Base-by-base conservation (phyloP, 2,113 vertebrate species). In the Indicator maculatus region DNA sequence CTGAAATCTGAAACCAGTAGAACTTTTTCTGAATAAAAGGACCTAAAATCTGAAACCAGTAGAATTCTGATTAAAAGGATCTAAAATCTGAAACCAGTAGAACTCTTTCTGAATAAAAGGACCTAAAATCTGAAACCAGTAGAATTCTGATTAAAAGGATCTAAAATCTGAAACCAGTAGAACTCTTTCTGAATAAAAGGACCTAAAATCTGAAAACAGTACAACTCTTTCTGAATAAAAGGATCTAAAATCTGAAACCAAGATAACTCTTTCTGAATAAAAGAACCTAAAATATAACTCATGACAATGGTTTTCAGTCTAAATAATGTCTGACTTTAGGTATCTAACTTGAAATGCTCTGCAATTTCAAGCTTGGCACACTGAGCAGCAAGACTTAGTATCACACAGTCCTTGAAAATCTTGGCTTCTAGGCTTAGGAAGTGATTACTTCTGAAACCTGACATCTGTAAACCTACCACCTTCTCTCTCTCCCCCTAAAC, bases 401-500 rank as follows among this genome's bases (percentile, higher is more conserved):
- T 50, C 41, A 80, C 12, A 59, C 0, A 36, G 8, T 12, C 20
- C 33, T 89, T 87, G 39, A 89, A 88, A 85, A 76, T 63, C 18
- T 44, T 71, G n/a, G 19, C 45, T 19, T 83, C 8, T 14, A 63
- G 47, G 56, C 31, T 74, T 41, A 30, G 9, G 78, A 81, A 61
- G 38, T 38, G 8, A 66, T 41, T 63, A 18, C 87, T 83, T 74
- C 33, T 74, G 33, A 82, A 74, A 67, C 39, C 8, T 67, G 23
- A 67, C 31, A 60, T 21, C 16, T 38, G 67, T n/a, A n/a, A n/a
- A n/a, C 66, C 52, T 47, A 41, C 16, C 5, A 53, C 86, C n/a
- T 8, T 44, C 7, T 44, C 9, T 4, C 12, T 9, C 1, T 11
- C 5, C 6, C 0, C 24, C 52, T 6, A 80, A 75, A 53, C 3